Evolutionary conservation across 2,113 vertebrate genomes (phyloP).

Genomic region (Psittacara wagleri): DNA sequence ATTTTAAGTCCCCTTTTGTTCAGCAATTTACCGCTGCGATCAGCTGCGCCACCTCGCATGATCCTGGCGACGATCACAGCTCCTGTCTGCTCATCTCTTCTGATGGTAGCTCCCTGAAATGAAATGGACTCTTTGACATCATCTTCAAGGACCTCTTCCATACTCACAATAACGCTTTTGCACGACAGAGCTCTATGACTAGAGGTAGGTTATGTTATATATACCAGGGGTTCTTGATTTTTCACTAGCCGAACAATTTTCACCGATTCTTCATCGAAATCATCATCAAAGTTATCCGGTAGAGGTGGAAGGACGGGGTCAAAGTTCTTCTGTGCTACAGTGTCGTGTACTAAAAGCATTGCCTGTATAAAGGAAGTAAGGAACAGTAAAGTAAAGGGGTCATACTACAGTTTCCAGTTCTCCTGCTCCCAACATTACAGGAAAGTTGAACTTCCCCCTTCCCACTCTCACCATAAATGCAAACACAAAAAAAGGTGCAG

Average conservation of each 20-base stretch:
- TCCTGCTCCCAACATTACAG: not conserved
- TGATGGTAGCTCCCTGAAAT: slow-evolving; percentile 90
- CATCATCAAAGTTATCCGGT: slow-evolving; percentile 85
- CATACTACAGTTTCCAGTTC: not conserved
- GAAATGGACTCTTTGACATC: not conserved
- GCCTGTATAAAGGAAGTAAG: slow-evolving; percentile 74
- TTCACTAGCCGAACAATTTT: slow-evolving; percentile 96
- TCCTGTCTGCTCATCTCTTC: slow-evolving; percentile 88
- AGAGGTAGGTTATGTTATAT: not conserved
- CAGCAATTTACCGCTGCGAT: slow-evolving; percentile 85
- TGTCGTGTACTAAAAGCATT: slow-evolving; percentile 90
- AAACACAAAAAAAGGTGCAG: not conserved
- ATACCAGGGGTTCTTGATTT: slow-evolving; percentile 93
- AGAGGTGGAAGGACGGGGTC: slow-evolving; percentile 91
- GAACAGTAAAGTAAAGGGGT: not conserved
- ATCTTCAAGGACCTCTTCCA: not conserved
- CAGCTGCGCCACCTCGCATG: slow-evolving; percentile 92
- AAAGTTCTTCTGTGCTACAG: slow-evolving; percentile 94
- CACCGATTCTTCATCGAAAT: slow-evolving; percentile 93
- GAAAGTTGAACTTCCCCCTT: not conserved
- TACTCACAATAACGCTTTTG: not conserved
- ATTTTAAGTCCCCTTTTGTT: not conserved
- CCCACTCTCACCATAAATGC: not conserved
- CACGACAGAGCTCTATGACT: not conserved
- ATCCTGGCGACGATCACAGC: slow-evolving; percentile 92